A percentile compares a stretch with the other conserved stretches of the same genome.
phyloP scores from a whole-genome alignment of 1,140 invertebrate genomes.

The Drosophila pseudoobscura region DNA sequence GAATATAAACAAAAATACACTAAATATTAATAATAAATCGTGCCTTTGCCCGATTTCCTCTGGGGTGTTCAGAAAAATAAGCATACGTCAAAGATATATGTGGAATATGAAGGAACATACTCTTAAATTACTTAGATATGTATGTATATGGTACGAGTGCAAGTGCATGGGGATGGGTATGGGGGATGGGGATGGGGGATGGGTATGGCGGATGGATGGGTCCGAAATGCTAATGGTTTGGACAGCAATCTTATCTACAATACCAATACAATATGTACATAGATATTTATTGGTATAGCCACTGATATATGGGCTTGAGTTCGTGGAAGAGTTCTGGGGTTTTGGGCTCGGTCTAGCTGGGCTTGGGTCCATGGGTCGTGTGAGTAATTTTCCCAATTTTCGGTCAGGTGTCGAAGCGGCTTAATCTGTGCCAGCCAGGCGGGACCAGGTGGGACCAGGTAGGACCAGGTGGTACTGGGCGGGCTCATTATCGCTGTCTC shows the following conservation, averaged over 20 bases:
- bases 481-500: conserved; percentile 13
- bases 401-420: conserved; percentile 31
- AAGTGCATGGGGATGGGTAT: neutral
- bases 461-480: too few species aligned
- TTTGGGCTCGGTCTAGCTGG: neutral
- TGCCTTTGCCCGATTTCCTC: neutral
- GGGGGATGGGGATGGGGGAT: neutral
- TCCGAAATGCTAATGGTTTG: conserved; percentile 21
- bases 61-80: too few species aligned
- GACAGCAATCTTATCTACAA: conserved; percentile 15
- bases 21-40: conserved; percentile 43
- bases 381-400: conserved; percentile 8
- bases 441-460: neutral
- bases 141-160: neutral
- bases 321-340: conserved; percentile 8
- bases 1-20: conserved; percentile 5
- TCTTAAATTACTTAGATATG: neutral
- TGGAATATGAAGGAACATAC: too few species aligned
- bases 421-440: neutral
- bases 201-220: neutral
- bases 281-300: neutral
- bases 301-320: conserved; percentile 9
- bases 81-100: too few species aligned
- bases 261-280: too few species aligned
- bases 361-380: too few species aligned